phyloP scores from a whole-genome alignment of 2,113 vertebrate species.

The Dromaius novaehollandiae region DNA sequence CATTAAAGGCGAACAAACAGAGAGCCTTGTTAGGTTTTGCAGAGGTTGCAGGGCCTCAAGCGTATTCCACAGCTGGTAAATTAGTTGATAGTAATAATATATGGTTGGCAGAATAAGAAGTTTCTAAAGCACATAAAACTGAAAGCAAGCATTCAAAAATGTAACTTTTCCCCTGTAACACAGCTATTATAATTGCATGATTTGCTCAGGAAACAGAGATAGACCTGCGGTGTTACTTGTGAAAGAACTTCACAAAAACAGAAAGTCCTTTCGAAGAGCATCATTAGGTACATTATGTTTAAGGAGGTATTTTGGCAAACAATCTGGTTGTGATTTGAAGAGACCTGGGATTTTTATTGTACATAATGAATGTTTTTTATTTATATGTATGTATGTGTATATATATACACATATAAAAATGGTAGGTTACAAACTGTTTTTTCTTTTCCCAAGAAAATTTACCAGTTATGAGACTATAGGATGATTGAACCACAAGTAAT shows the following conservation, averaged over 20 bases:
- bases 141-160: not conserved
- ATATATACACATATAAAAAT: not conserved
- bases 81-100: not conserved
- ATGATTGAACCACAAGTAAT: not conserved
- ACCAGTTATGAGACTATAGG: not conserved
- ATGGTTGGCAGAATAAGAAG: not conserved
- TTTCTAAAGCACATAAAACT: not conserved
- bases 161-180: not conserved
- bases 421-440: not conserved
- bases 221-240: not conserved
- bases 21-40: not conserved
- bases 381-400: no score
- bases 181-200: not conserved
- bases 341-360: not conserved
- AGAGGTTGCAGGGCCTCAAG: not conserved
- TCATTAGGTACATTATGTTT: not conserved
- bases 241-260: not conserved
- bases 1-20: slow-evolving; percentile 49
- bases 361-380: not conserved
- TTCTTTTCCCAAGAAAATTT: not conserved
- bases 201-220: not conserved
- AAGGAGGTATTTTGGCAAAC: not conserved
- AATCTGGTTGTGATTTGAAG: not conserved
- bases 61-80: slow-evolving; percentile 4
- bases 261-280: not conserved